Evolutionary conservation across 2,797 vertebrate genomes (phyloP), one percentile per base, ranked within the genome.

Genomic region (Pangasius larnaudii): DNA sequence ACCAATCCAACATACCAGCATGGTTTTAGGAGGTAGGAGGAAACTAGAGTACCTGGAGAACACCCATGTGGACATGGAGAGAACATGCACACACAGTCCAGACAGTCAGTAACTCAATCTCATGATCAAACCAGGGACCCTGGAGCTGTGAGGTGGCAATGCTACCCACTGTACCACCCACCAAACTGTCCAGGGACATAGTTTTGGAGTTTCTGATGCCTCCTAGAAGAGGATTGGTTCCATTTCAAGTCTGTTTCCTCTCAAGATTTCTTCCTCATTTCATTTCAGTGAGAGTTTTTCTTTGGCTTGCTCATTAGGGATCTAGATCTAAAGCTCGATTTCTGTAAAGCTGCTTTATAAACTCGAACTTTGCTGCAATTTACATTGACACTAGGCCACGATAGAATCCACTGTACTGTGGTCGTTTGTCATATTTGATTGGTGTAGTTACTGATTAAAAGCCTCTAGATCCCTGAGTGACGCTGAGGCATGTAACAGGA

Each of bases 41-140:
- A 77, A 77, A 30, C 49, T 49, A 59, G 30, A 58, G 77, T 58
- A 56, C 8, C 9, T 79, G 16, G 30, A 79, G 30, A 9, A 56
- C 77, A 33, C 19, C 77, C 33, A 80, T 80, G 78, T 36, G 22
- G 78, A 39, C 53, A 6, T 1, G 0, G n/a, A 79, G 18, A 79
- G 11, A 49, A 53, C 74, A 77, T n/a, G 46, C 46, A n/a, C 24
- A 51, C 13, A 51, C 27, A 30, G 51, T 36, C 19, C 78, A 80
- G 53, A 80, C 30, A 80, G 53, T 59, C 33, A 2, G 78, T 80
- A 80, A 36, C 30, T 10, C 77, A 79, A 79, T 36, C 77, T 58
- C 53, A 11, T 1, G 4, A 58, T 79, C 19, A 79, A 36, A 36
- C 1, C n/a, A 78, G 14, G 14, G n/a, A 53, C 14, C 46, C 49